A percentile compares a stretch with the other conserved stretches of the same genome.
Conservation (phyloP, 2,797 vertebrate species). For the Capromys pilorides region DNA sequence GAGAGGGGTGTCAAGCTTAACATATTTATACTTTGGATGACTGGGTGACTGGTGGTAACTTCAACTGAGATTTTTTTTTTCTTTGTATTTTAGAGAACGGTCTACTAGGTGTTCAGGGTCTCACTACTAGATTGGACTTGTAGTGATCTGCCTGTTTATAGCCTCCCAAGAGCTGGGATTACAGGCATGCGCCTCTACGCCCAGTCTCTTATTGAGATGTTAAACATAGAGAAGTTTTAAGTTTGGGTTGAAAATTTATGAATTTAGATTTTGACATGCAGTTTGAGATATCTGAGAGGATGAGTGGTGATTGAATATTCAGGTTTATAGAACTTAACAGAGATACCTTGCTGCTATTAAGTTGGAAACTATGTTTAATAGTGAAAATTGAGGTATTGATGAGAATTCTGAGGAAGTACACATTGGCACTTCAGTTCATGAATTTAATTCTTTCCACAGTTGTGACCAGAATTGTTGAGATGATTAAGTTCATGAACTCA, state of each 20-base stretch:
- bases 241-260: background rate
- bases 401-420: background rate
- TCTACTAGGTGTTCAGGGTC: too few relatives aligned
- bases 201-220: background rate
- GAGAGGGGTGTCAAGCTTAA: background rate
- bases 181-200: too few relatives aligned
- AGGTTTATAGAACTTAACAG: conserved; percentile 28
- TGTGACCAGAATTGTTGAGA: background rate
- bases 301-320: background rate
- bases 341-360: background rate
- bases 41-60: background rate
- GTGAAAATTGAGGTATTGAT: conserved; percentile 19
- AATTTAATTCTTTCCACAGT: background rate
- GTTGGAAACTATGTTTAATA: conserved; percentile 44
- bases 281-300: conserved; percentile 41
- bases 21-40: conserved; percentile 21
- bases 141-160: too few relatives aligned
- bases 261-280: conserved; percentile 15
- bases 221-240: background rate
- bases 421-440: background rate
- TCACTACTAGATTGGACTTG: too few relatives aligned
- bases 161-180: too few relatives aligned
- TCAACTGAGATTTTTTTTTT: background rate
- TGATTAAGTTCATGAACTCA: background rate
- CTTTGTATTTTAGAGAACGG: too few relatives aligned